Base-by-base conservation (phyloP, 2,888 invertebrate genomes). In the Melanophora roralis region DNA sequence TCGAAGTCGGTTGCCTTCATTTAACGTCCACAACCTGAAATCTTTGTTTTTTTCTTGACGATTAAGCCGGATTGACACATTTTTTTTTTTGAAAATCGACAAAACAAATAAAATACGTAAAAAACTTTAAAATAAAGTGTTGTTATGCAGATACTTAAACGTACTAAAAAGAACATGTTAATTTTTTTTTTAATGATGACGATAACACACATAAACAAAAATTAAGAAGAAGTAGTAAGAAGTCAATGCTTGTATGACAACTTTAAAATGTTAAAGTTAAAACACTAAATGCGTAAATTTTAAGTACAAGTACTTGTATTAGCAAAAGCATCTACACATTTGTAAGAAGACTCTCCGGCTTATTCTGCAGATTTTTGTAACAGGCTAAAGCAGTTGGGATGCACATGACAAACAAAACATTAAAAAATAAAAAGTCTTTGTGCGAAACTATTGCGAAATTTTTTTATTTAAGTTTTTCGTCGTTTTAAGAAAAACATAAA, bases 1-100 rank as follows among this genome's bases (percentile, higher is more conserved):
- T 23, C n/a, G 32, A 72, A 76, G 80, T 76, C 49, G 80, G 21
- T 80, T 76, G 68, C 80, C 80, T 80, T 80, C 80, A 62, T 38
- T 36, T 72, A 67, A 76, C 62, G 49, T 23, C 53, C 36, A 5
- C 60, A 49, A 23, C 43, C 6, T 38, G 64, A 36, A 38, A 49
- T 34, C 34, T 45, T 45, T 43, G 38, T 69, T 55, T 16, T 14
- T 40, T 55, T 43, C 32, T 21, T 16, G 62, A 45, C 69, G 19
- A 75, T 57, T 68, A 36, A 62, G 72, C 45, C 43, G 27, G 80
- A 68, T 74, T 72, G 57, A 72, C 62, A 67, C 55, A 72, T 72
- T n/a, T 72, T 27, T 67, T 57, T 64, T 16, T 60, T 57, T 60
- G 60, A 65, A 68, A 57, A 57, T 62, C 12, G 21, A 59, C 32